Conservation (phyloP, 2,113 vertebrate species). For the Tenebrosternarchus preto region DNA sequence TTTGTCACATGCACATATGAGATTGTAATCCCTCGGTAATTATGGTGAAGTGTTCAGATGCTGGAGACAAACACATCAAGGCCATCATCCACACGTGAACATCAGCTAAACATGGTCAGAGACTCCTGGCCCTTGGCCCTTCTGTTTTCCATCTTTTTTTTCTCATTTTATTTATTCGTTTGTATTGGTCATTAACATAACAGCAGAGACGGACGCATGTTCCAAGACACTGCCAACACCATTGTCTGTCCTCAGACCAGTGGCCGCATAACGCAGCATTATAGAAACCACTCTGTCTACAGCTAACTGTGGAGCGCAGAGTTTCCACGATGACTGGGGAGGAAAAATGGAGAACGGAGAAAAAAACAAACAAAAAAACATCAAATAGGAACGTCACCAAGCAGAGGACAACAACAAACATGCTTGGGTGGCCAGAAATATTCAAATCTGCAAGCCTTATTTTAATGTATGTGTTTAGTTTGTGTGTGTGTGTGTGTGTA, state of each 20-base stretch:
- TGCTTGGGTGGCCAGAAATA: constrained; percentile 60
- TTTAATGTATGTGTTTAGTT: constrained; percentile 63
- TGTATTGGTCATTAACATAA: background rate
- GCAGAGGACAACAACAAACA: constrained; percentile 30
- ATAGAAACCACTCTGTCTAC: constrained; percentile 55
- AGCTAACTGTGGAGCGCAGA: constrained; percentile 32
- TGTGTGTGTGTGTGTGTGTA: constrained; percentile 8
- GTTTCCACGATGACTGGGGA: background rate
- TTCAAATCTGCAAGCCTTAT: constrained; percentile 69
- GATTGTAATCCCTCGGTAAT: constrained; percentile 6
- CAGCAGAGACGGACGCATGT: background rate
- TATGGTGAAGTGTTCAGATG: background rate
- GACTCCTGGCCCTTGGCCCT: background rate
- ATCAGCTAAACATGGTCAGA: too few species aligned
- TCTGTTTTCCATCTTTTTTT: background rate
- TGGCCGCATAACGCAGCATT: constrained; percentile 47
- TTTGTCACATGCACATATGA: constrained; percentile 28
- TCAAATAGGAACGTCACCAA: constrained; percentile 48
- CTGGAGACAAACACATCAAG: too few species aligned
- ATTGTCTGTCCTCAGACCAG: constrained; percentile 40
- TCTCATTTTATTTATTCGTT: background rate
- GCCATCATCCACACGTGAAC: background rate
- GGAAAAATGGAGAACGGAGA: constrained; percentile 22
- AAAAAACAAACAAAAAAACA: constrained; percentile 21
- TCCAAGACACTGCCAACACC: constrained; percentile 14